These are phyloP conservation scores for Altica lythri DNA, from an alignment of 2,888 invertebrate species.

Conservation along the genomic window DNA sequence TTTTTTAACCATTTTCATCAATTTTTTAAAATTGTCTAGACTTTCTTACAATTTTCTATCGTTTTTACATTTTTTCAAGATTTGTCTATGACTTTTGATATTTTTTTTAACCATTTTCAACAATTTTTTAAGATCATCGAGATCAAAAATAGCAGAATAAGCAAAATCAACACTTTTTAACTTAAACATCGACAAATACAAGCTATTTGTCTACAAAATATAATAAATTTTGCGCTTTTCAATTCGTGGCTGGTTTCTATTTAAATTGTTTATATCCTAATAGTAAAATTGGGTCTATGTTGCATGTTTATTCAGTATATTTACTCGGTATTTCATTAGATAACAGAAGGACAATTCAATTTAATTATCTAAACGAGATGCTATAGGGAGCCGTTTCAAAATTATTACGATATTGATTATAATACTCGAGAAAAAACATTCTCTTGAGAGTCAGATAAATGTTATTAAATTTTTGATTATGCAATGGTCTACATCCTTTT, in stretches of 20 bases:
- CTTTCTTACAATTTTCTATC: too few species aligned
- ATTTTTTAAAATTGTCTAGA: too few species aligned
- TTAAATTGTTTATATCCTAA: neutral
- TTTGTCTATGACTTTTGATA: too few species aligned
- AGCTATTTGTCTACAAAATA: neutral
- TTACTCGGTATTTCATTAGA: slow-evolving; percentile 19
- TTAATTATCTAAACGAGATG: slow-evolving; percentile 16
- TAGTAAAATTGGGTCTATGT: neutral
- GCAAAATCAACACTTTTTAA: too few species aligned
- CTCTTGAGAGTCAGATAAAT: slow-evolving; percentile 11
- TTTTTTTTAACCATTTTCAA: too few species aligned
- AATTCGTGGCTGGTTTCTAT: neutral
- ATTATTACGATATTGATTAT: slow-evolving; percentile 20
- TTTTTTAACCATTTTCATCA: too few species aligned
- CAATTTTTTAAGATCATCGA: too few species aligned
- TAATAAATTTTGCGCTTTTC: neutral
- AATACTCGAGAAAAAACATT: slow-evolving; percentile 8
- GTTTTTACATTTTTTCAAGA: too few species aligned
- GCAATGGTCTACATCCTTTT: too few species aligned
- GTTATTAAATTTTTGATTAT: slow-evolving; percentile 12
- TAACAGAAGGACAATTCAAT: slow-evolving; percentile 10
- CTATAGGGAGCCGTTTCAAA: slow-evolving; percentile 9
- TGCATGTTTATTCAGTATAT: slow-evolving; percentile 13
- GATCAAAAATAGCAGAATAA: too few species aligned
- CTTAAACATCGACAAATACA: too few species aligned